phyloP scores from a whole-genome alignment of 37 sponge, comb jelly and placozoan species.

The Halisarca cf. caerulea region DNA sequence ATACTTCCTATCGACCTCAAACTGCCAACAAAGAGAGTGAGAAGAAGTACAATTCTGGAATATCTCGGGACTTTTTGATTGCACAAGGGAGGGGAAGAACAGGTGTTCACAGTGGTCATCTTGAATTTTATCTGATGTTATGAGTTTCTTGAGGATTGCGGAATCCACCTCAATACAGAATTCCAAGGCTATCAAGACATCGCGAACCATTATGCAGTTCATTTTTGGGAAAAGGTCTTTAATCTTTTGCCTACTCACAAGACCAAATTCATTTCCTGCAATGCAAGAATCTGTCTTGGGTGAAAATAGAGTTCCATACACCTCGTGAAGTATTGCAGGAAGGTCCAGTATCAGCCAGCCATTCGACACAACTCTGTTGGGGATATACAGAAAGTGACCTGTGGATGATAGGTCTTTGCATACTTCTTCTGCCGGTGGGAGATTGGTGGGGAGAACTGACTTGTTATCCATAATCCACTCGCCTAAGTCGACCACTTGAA shows the following conservation, averaged over 20 bases:
- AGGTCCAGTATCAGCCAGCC: slow-evolving; percentile 17
- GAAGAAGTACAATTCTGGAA: background rate
- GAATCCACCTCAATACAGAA: too few species aligned
- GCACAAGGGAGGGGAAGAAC: too few species aligned
- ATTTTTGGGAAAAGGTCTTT: background rate
- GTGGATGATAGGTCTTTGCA: slow-evolving; percentile 13
- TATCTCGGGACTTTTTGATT: too few species aligned
- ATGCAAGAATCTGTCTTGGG: background rate
- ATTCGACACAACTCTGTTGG: background rate
- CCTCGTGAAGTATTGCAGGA: background rate
- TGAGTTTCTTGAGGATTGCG: too few species aligned
- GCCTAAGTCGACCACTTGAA: background rate
- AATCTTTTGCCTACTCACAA: background rate
- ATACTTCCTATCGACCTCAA: background rate
- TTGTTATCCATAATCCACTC: background rate
- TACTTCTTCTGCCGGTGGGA: background rate
- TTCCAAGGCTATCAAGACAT: too few species aligned
- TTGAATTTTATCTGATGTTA: too few species aligned
- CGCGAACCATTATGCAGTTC: too few species aligned
- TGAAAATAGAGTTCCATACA: slow-evolving; percentile 16
- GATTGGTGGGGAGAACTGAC: background rate
- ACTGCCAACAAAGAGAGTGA: background rate
- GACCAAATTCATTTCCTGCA: slow-evolving; percentile 8
- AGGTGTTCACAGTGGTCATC: too few species aligned
- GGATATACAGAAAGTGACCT: slow-evolving; percentile 1